Conservation (phyloP, 2,888 invertebrate species). For the Microctonus hyperodae region DNA sequence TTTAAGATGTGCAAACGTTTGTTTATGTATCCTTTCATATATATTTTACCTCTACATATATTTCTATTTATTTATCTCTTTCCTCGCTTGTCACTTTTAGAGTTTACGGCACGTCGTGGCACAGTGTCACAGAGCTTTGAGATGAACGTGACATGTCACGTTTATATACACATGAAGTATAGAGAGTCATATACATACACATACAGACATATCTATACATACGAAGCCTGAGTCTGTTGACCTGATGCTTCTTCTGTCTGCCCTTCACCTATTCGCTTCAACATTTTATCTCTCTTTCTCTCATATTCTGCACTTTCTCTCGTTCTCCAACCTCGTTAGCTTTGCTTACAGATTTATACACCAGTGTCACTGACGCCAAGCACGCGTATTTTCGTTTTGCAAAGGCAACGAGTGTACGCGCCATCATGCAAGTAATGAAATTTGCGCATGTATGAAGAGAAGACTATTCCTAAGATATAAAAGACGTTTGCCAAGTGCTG, state of each 20-base stretch:
- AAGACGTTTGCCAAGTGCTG: background rate
- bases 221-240: background rate
- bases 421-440: conserved; percentile 17
- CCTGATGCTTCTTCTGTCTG: background rate
- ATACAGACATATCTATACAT: background rate
- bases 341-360: conserved; percentile 15
- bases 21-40: too few species aligned
- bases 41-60: background rate
- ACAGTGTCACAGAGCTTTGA: background rate
- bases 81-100: background rate
- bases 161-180: background rate
- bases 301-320: background rate
- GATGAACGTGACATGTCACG: background rate
- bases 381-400: conserved; percentile 3
- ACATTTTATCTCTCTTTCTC: conserved; percentile 11
- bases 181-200: background rate
- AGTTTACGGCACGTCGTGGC: conserved; percentile 1
- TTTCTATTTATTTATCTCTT: conserved; percentile 10
- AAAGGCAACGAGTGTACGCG: background rate
- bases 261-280: conserved; percentile 8
- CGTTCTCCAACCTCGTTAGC: conserved; percentile 17
- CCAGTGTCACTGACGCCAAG: background rate
- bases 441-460: conserved; percentile 10
- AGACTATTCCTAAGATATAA: background rate
- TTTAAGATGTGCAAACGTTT: background rate